Evolutionary conservation across 2,888 invertebrate genomes (phyloP), one percentile per base, ranked within the genome.

Genomic region (Mesochorus sp.): DNA sequence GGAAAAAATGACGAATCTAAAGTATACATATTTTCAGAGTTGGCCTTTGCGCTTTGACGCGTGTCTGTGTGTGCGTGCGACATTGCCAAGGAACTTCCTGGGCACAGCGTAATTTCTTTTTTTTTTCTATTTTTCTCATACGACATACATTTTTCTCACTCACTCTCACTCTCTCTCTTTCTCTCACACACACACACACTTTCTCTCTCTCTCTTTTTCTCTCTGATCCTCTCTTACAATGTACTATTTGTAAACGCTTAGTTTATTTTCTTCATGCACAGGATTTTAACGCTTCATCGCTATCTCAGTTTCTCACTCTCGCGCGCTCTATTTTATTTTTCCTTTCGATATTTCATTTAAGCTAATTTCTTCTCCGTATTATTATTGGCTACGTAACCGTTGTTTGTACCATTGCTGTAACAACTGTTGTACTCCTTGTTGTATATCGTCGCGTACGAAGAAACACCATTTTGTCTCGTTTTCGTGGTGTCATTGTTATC

Each of bases 341-440:
- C 39, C 19, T 8, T 77, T 68, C 37, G 44, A 12, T 28, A 42
- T 71, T 72, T 14, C 26, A 51, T 24, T 85, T 90, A 91, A 86
- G 88, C 90, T 77, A 90, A 84, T 82, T 91, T 90, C 78, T 91
- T 91, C 79, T 90, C 90, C 53, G 86, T 86, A 68, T 90, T 90
- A 80, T 90, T 90, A 81, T 90, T 91, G 47, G 91, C 92, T 67
- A 94, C 93, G 88, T 93, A 94, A 72, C 94, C 94, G 85, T 94
- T 94, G 86, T 93, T 94, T 82, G 94, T 92, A 37, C 94, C 94
- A 82, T 93, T 94, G 79, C 94, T 94, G 88, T 94, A 94, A 88
- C 94, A 94, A 67, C 93, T 93, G 86, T 93, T 93, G 87, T 93
- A 93, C 64, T 93, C 92, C 82, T 93, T 93, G 71, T 92, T 92